A percentile compares a stretch with the other conserved stretches of the same genome.
Evolutionary conservation across 1,140 invertebrate species (phyloP).

Genomic region (Tetraneura akinire): DNA sequence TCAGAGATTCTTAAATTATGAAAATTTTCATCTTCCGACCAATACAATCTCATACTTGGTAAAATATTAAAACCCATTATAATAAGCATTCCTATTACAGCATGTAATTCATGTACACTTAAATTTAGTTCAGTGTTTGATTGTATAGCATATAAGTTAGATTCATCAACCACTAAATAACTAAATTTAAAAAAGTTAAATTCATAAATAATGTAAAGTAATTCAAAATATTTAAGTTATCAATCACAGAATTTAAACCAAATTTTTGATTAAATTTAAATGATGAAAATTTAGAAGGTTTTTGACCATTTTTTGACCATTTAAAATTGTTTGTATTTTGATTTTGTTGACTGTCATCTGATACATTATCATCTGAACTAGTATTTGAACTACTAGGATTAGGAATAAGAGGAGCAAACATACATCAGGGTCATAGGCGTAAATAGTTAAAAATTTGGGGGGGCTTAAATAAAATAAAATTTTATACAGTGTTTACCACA

Average conservation of each 20-base stretch:
- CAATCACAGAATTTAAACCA: slow-evolving; percentile 6
- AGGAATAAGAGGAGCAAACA: not conserved
- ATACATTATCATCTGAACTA: not conserved
- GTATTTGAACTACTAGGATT: not conserved
- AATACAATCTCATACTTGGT: slow-evolving; percentile 50
- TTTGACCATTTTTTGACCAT: slow-evolving; percentile 33
- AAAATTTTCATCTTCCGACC: slow-evolving; percentile 53
- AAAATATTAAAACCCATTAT: slow-evolving; percentile 53
- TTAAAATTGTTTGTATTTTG: slow-evolving; percentile 17
- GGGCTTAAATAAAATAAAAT: no score
- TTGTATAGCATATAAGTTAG: slow-evolving; percentile 52
- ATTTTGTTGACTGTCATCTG: not conserved
- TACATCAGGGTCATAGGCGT: slow-evolving; percentile 2
- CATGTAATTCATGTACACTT: slow-evolving; percentile 46
- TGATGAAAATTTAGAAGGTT: not conserved
- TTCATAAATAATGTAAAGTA: slow-evolving; percentile 24
- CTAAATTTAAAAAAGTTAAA: slow-evolving; percentile 31
- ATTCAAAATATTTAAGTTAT: not conserved
- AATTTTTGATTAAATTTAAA: slow-evolving; percentile 37
- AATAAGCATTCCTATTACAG: slow-evolving; percentile 52
- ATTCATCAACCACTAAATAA: slow-evolving; percentile 51
- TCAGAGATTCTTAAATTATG: slow-evolving; percentile 52
- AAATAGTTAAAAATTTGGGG: no score
- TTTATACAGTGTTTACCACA: no score
- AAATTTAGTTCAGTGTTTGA: slow-evolving; percentile 47